Conservation (phyloP, 2,113 vertebrate species). For the Semnornis frantzii region DNA sequence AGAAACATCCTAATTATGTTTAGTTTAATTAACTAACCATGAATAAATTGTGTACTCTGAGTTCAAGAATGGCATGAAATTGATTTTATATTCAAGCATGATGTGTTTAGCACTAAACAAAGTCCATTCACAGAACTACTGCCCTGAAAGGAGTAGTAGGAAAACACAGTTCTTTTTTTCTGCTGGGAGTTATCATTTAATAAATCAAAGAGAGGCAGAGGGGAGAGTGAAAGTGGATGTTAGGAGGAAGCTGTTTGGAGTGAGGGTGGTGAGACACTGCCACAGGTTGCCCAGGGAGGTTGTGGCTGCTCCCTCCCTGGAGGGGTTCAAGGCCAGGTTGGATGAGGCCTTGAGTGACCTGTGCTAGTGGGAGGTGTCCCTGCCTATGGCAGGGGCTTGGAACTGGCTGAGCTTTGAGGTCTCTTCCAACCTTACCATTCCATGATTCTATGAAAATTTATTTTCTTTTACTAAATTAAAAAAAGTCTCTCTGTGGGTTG, state of each 20-base stretch:
- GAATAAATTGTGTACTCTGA: constrained; percentile 22
- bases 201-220: too few relatives aligned
- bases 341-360: too few relatives aligned
- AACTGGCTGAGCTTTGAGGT: too few relatives aligned
- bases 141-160: neutral
- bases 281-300: too few relatives aligned
- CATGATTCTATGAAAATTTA: neutral
- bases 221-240: too few relatives aligned
- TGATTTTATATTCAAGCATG: neutral
- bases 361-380: too few relatives aligned
- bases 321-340: too few relatives aligned
- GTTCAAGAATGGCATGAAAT: constrained; percentile 8
- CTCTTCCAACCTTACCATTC: too few relatives aligned
- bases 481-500: neutral
- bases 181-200: neutral
- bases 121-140: neutral
- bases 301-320: too few relatives aligned
- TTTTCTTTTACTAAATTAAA: neutral
- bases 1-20: constrained; percentile 27
- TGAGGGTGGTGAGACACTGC: too few relatives aligned
- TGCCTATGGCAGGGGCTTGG: too few relatives aligned
- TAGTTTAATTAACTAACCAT: constrained; percentile 33
- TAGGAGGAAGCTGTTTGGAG: too few relatives aligned
- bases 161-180: neutral
- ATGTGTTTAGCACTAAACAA: neutral